Evolutionary conservation across 2,113 vertebrate genomes (phyloP).

Genomic region (Myanophis thanlyinensis): DNA sequence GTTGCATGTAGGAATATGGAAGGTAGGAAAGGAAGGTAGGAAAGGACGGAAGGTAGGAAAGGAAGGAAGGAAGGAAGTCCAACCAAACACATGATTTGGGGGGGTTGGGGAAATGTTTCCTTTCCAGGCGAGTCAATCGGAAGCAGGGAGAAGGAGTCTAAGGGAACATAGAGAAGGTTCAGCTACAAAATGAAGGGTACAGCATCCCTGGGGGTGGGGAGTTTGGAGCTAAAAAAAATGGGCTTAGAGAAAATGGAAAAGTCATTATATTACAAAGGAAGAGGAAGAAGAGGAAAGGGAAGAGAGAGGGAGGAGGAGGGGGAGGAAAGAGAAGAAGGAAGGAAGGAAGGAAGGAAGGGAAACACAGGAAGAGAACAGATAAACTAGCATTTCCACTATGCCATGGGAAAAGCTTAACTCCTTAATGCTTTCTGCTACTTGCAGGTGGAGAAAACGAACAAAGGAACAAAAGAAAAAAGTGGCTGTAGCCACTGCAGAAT

Average conservation of each 20-base stretch:
- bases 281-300: background rate
- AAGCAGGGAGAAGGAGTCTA: background rate
- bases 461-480: background rate
- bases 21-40: no score
- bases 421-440: constrained; percentile 35
- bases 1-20: background rate
- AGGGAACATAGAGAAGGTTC: background rate
- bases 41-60: no score
- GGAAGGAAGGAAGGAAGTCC: background rate
- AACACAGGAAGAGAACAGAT: constrained; percentile 39
- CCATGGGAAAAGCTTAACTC: constrained; percentile 16
- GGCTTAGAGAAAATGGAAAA: background rate
- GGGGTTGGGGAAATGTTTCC: background rate
- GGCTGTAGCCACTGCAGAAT: constrained; percentile 59
- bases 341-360: constrained; percentile 19
- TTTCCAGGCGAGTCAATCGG: background rate
- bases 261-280: background rate
- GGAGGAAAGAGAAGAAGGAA: background rate
- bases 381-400: background rate
- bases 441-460: background rate
- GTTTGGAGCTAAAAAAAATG: background rate
- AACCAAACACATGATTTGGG: background rate
- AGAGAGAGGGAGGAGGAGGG: background rate
- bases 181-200: background rate
- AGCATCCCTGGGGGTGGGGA: background rate